Base-by-base conservation (phyloP, 2,113 vertebrate genomes). In the Callopanchax toddi region DNA sequence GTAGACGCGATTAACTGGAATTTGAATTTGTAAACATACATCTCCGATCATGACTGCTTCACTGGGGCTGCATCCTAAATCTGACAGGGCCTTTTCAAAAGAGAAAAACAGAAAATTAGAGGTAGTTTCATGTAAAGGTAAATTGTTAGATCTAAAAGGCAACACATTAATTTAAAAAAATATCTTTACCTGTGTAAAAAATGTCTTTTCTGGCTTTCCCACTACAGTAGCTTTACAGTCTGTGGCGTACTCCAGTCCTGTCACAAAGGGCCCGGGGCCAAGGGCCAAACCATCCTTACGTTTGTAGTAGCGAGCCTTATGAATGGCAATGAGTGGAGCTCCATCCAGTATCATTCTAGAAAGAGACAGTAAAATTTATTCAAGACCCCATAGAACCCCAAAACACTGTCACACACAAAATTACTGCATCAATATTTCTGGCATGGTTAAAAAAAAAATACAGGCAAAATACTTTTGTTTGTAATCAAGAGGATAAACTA, bases 31-130 rank as follows among this genome's bases (percentile, higher is more conserved):
- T 23, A 1, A 26, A n/a, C 3, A 51, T 37, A 93, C 97, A 6
- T 99, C 97, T 63, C 97, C 97, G 1, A 99, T 98, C 97, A 99
- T 98, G 71, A 98, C 2, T 0, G 95, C 92, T 83, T 99, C 95
- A 76, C 90, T 89, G 0, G 97, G 95, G 93, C 86, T 96, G 88
- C 87, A 90, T n/a, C 81, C 81, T 26, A 90, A 60, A 60, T 87
- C 86, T 18, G 78, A 76, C 43, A 90, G 71, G 46, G 87, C 89
- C 89, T 90, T 2, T 37, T 15, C 15, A 17, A 55, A 50, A 26
- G 32, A 51, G 48, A 45, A 12, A 26, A 67, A 8, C 17, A 6
- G 21, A 21, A 15, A 56, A 49, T 26, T 1, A 65, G 18, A 32
- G 51, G 3, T 8, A 9, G 29, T 32, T 32, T 32, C 15, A 16